phyloP scores from a whole-genome alignment of 2,113 vertebrate genomes.

The Phycodurus eques region DNA sequence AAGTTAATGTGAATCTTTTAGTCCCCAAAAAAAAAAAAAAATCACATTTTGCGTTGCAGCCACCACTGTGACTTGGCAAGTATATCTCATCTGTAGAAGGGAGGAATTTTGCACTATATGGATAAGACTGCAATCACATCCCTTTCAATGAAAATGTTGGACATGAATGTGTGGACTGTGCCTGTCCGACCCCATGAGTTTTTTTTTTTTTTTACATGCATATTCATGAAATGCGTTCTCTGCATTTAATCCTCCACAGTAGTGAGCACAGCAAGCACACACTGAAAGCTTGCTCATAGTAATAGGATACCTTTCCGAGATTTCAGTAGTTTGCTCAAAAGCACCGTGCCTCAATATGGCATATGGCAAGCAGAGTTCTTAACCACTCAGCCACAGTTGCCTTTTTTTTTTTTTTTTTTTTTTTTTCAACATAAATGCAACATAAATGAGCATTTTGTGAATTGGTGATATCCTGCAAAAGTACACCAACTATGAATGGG shows the following conservation, averaged over 20 bases:
- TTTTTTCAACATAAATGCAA: neutral
- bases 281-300: neutral
- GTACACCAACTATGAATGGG: neutral
- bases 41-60: conserved; percentile 5
- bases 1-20: conserved; percentile 12
- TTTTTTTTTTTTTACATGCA: neutral
- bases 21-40: neutral
- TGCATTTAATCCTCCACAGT: neutral
- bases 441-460: neutral
- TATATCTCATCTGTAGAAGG: neutral
- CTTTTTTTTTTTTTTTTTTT: neutral
- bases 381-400: neutral
- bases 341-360: too few species aligned
- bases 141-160: neutral
- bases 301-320: neutral
- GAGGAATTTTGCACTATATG: neutral
- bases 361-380: neutral
- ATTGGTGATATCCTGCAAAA: neutral
- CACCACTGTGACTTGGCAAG: neutral
- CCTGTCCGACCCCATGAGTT: neutral
- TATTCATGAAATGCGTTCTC: neutral
- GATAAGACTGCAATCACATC: neutral
- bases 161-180: neutral
- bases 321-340: neutral
- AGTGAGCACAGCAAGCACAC: neutral